Evolutionary conservation across 2,888 invertebrate genomes (phyloP), one percentile per base, ranked within the genome.

Genomic region (Drosophila villosipedis): DNA sequence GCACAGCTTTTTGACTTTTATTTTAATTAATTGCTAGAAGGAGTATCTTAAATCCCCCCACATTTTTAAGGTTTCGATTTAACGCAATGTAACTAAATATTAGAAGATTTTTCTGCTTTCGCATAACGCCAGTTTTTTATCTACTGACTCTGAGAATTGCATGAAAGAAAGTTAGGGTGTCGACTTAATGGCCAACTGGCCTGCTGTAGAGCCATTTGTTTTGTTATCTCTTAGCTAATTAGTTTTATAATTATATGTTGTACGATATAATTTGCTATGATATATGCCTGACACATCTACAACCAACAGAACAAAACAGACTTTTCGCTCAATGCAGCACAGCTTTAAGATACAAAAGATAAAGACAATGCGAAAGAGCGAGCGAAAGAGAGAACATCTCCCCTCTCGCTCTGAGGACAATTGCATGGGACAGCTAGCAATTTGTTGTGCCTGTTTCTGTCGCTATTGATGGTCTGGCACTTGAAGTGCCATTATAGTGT

Each of bases 391-490:
- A 31, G 30, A 22, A 1, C 7, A 16, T 19, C 54, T n/a, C 19
- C n/a, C 12, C 28, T 9, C 28, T n/a, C 37, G 12, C 39, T 41
- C 16, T 57, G 54, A 54, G 66, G 76, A 87, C 76, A 89, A 87
- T 79, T 89, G 89, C 84, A 86, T 74, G 66, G 88, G 80, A 78
- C 84, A 82, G 84, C 47, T 67, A 74, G 68, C 90, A 85, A 84
- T 85, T 85, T 87, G 85, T 82, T 89, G 78, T 80, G 83, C 83
- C 76, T 76, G 85, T 69, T 75, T 79, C 68, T 74, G 78, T 84
- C 60, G 73, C 82, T 71, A 85, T 89, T 80, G 85, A 89, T 89
- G 84, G 90, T 80, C 88, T 84, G 83, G 80, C 82, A 77, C 80
- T 82, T 79, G 57, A 81, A 81, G 78, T 81, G 80, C 68, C 78